Base-by-base conservation (phyloP, 2,888 invertebrate genomes). In the Deilephila porcellus region DNA sequence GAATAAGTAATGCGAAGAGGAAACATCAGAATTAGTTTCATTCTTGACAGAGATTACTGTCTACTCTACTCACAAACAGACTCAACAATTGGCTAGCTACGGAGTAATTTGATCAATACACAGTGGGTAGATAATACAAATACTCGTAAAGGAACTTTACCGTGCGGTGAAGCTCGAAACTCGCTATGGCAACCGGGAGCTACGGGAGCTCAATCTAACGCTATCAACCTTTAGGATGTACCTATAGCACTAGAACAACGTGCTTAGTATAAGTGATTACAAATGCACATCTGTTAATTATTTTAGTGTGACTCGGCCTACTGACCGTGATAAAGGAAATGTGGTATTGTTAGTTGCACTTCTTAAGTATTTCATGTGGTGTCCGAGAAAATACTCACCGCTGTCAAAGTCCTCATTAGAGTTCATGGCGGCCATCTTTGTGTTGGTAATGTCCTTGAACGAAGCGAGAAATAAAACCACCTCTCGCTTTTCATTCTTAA, bases 401-500 rank as follows among this genome's bases (percentile, higher is more conserved):
- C 97, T 97, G 93, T 98, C 97, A 91, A 97, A 97, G 86, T 97
- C 96, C 94, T 98, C 98, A 92, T 97, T 97, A 90, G 96, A 96
- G 88, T 96, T 96, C 97, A 97, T 97, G 91, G 97, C 97, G 80
- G 97, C 96, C 97, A 97, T 97, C 95, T 98, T 98, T 82, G 97
- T 97, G 91, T 97, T 97, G 76, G 98, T 98, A 92, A 99, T 98
- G 93, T 99, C 99, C 95, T 99, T 99, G 95, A 99, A 98, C 32
- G 99, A 99, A 77, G 98, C 99, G 90, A 99, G 96, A 92, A 98
- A 99, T 85, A 99, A 95, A 52, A 99, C 99, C 87, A 99, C 99
- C 95, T 99, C 98, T 78, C 98, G 96, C 93, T 99, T 99, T 92
- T 99, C 99, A 96, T 99, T 99, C 95, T 99, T 99, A 94, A 99